Conservation (phyloP, 2,888 invertebrate species). For the Brenthis hecate region DNA sequence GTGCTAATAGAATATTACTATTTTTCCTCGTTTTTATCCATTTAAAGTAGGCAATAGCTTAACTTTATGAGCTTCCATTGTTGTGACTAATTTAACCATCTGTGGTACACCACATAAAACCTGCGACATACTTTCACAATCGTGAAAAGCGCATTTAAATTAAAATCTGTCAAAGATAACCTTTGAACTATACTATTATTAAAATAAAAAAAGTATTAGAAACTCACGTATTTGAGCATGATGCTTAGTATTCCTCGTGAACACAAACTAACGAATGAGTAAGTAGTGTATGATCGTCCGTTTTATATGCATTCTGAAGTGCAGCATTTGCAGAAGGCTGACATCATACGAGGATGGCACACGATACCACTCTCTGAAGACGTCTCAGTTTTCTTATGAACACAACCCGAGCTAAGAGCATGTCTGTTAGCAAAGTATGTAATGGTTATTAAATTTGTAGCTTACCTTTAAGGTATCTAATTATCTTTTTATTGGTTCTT, state of each 20-base stretch:
- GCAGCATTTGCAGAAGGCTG: constrained; percentile 68
- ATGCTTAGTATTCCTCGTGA: constrained; percentile 73
- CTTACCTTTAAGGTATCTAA: constrained; percentile 23
- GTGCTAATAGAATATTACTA: no score
- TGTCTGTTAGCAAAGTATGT: constrained; percentile 30
- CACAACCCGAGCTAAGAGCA: constrained; percentile 46
- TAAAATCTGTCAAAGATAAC: constrained; percentile 18
- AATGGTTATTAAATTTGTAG: constrained; percentile 30
- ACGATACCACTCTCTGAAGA: constrained; percentile 51
- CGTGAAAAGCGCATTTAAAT: constrained; percentile 21
- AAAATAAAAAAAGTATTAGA: constrained; percentile 44
- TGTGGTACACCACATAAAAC: constrained; percentile 37
- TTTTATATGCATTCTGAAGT: constrained; percentile 75
- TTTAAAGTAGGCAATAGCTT: background rate
- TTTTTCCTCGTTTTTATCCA: background rate
- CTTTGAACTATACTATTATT: constrained; percentile 43
- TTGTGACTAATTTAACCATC: constrained; percentile 38
- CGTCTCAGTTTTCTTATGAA: constrained; percentile 59
- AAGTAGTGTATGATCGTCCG: constrained; percentile 68
- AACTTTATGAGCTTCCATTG: constrained; percentile 40
- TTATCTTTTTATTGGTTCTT: no score
- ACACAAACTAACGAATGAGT: constrained; percentile 80
- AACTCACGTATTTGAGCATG: constrained; percentile 81
- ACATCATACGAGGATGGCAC: constrained; percentile 71
- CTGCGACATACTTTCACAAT: constrained; percentile 56